Percentiles rank a stretch among this genome's conserved stretches.
These are phyloP conservation scores for Mormyrus lacerda DNA, from an alignment of 2,113 vertebrate species.

Conservation along the genomic window DNA sequence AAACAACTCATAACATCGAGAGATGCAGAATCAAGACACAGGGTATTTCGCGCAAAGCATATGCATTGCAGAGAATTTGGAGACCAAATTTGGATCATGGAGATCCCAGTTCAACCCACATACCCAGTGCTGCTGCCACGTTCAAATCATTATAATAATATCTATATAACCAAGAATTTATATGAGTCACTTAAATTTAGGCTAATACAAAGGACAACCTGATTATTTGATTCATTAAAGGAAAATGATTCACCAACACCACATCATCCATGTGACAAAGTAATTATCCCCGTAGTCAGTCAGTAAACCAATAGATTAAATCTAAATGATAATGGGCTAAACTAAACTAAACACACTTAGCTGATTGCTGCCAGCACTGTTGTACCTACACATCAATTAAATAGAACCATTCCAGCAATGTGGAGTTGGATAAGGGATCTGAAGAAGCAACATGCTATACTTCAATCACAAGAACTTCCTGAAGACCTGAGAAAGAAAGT, in stretches of 20 bases:
- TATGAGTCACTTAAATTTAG: not conserved
- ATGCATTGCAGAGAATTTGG: not conserved
- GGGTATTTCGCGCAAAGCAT: not conserved
- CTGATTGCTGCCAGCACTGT: not conserved
- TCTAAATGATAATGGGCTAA: not conserved
- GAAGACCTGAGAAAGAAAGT: not conserved
- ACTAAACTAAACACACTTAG: not conserved
- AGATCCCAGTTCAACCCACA: not conserved
- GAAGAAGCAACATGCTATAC: not conserved
- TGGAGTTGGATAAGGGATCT: not conserved
- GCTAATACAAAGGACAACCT: not conserved
- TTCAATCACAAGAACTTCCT: not conserved
- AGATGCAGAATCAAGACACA: not conserved
- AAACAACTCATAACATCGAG: not conserved
- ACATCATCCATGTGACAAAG: not conserved
- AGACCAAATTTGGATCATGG: not conserved
- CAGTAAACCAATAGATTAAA: not conserved
- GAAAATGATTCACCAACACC: not conserved
- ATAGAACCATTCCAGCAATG: not conserved
- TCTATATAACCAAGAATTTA: not conserved
- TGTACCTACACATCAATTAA: not conserved
- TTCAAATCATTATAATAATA: not conserved
- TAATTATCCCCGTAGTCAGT: not conserved
- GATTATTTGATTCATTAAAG: not conserved
- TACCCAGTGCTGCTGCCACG: not conserved